A percentile compares a stretch with the other conserved stretches of the same genome.
Evolutionary conservation across 2,113 vertebrate species (phyloP).

Genomic region (Grammomys surdaster): DNA sequence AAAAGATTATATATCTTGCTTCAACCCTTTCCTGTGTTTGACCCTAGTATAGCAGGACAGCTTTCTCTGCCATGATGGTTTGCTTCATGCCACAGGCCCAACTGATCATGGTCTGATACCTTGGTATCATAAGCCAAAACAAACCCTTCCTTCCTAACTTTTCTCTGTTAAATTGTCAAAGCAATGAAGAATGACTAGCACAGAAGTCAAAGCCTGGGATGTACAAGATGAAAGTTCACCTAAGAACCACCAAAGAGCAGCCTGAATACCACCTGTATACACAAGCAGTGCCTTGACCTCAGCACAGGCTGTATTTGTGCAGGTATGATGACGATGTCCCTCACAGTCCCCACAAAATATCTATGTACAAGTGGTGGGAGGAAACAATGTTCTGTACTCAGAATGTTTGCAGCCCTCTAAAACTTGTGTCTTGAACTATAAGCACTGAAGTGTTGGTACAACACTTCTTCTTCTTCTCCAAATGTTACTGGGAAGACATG

Average conservation of each 20-base stretch:
- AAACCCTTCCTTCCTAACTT: background rate
- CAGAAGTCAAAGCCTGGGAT: background rate
- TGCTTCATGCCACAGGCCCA: background rate
- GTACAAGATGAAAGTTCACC: background rate
- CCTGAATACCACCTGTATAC: background rate
- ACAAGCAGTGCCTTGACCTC: background rate
- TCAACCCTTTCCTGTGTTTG: background rate
- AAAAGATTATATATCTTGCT: background rate
- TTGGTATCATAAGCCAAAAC: background rate
- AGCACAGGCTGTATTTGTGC: background rate
- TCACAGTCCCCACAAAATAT: background rate
- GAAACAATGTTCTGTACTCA: background rate
- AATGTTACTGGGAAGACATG: background rate
- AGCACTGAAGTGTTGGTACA: background rate
- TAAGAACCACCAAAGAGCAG: too few relatives aligned
- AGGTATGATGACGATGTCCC: background rate
- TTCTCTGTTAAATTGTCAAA: background rate
- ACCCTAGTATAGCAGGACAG: background rate
- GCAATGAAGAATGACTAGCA: background rate
- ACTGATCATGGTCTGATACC: background rate
- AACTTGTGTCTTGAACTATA: background rate
- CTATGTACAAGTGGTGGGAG: background rate
- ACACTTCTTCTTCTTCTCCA: background rate
- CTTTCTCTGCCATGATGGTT: background rate
- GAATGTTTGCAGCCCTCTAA: background rate